Base-by-base conservation (phyloP, 2,113 vertebrate genomes). In the Rhadina sibilatrix region DNA sequence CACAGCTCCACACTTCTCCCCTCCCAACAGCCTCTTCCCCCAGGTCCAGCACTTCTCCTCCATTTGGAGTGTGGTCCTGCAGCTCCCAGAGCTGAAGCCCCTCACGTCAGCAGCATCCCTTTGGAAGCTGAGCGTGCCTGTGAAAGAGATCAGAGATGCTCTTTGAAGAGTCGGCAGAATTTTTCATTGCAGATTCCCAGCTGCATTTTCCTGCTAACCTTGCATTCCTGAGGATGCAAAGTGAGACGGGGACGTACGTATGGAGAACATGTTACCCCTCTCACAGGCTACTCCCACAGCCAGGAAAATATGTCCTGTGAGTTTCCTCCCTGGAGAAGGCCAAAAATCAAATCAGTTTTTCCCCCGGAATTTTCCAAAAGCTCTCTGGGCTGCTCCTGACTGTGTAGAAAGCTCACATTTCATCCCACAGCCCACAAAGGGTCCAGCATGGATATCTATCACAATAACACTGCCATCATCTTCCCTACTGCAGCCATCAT, bases 281-380 rank as follows among this genome's bases (percentile, higher is more conserved):
- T 19, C 90, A 71, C 83, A 35, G 22, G 88, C 86, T 93, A 44
- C 86, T 90, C 88, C 83, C 69, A 83, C 80, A 69, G 96, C 94
- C 85, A 96, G 94, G 96, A 97, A 97, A 97, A 97, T 94, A 90
- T 95, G 92, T 97, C 96, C 92, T 87, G 76, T 3, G 5, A 94
- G 47, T 96, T 96, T 96, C 88, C 72, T 93, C 79, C 88, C 72
- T 46, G n/a, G 60, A n/a, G 44, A 74, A 83, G 31, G 88, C 93
- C 94, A 95, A 90, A 81, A 87, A 69, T 61, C 93, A 83, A 90
- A 78, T 83, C 52, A 90, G 19, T 92, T 90, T 95, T 96, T 92
- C 92, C 92, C 86, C 88, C 25, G 21, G 64, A 75, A 37, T 93
- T 94, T 95, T 96, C 90, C 93, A 92, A 81, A 49, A 1, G 1